Evolutionary conservation across 2,113 vertebrate species (phyloP), one percentile per base, ranked within the genome.

Genomic region (Oenanthe oenanthe): DNA sequence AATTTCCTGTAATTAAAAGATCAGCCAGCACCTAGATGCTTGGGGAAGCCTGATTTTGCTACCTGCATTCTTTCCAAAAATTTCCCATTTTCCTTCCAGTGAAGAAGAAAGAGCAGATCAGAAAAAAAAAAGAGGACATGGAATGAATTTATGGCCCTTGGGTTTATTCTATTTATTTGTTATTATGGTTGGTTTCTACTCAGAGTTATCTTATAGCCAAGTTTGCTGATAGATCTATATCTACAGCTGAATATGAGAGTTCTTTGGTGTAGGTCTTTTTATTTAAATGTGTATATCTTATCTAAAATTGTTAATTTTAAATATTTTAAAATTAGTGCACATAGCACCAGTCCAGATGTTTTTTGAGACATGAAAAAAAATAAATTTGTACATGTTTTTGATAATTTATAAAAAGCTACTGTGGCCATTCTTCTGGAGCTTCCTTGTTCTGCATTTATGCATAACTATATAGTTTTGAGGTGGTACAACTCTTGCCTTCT

Each of bases 1-100:
- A 51, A 51, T 57, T 87, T 77, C 40, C 21, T 79, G 29, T 63
- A 82, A 45, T 66, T 77, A 57, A 73, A 89, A 92, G 51, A 32
- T 66, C 7, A 77, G 3, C 20, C 57, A 77, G 22, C 14, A 50
- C 17, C 2, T 19, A 67, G 22, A 21, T 92, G 9, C 32, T n/a
- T n/a, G 5, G 32, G 17, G 40, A 76, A 67, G 19, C 32, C 29
- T 78, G 29, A n/a, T 81, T 87, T 77, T 73, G 7, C 26, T 85
- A 85, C 31, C 26, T 72, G 6, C 10, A 10, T 78, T 67, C 32
- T 88, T 85, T 89, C 3, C 17, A 9, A 53, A 76, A 66, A 25
- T 8, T 6, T 53, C 20, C 13, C 0, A 1, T 77, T 87, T 78
- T 89, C 29, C 38, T 12, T 86, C 2, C 14, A 51, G 40, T 0